phyloP scores from a whole-genome alignment of 2,797 vertebrate genomes.

The Sebastolobus altivelis region DNA sequence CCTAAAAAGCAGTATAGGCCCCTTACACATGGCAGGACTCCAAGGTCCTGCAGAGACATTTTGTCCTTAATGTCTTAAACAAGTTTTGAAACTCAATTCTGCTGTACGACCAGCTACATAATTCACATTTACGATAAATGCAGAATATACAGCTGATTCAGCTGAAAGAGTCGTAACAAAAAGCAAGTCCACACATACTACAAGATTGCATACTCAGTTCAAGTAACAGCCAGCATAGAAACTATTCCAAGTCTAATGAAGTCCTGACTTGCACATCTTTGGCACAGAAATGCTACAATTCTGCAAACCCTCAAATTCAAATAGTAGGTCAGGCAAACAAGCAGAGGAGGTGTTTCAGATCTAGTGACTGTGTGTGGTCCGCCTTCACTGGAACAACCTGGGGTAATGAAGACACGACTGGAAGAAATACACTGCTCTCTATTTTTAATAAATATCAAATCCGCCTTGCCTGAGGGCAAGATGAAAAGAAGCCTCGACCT shows the following conservation, averaged over 20 bases:
- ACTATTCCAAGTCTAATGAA: conserved; percentile 65
- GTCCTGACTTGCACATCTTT: conserved; percentile 74
- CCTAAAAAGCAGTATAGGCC: conserved; percentile 33
- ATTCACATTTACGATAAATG: conserved; percentile 32
- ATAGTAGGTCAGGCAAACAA: conserved; percentile 74
- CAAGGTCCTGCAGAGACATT: conserved; percentile 45
- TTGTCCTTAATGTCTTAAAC: conserved; percentile 45
- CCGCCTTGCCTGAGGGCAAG: conserved; percentile 74
- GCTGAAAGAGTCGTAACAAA: conserved; percentile 14
- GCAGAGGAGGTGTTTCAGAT: conserved; percentile 66
- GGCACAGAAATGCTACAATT: conserved; percentile 61
- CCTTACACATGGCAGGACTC: conserved; percentile 48
- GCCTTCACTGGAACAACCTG: conserved; percentile 70
- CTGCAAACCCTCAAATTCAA: conserved; percentile 70
- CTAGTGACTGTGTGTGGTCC: conserved; percentile 84
- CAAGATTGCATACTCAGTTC: conserved; percentile 34
- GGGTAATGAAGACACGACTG: conserved; percentile 81
- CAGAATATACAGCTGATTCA: conserved; percentile 7
- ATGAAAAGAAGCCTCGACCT: conserved; percentile 74
- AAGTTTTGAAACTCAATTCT: conserved; percentile 32
- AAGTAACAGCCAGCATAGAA: conserved; percentile 57
- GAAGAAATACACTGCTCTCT: conserved; percentile 82
- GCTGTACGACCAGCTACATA: conserved; percentile 12
- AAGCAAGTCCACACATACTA: conserved; percentile 32
- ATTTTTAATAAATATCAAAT: conserved; percentile 88